A percentile compares a stretch with the other conserved stretches of the same genome.
Evolutionary conservation across 1,140 invertebrate species (phyloP).

Genomic region (Diorhabda carinulata): DNA sequence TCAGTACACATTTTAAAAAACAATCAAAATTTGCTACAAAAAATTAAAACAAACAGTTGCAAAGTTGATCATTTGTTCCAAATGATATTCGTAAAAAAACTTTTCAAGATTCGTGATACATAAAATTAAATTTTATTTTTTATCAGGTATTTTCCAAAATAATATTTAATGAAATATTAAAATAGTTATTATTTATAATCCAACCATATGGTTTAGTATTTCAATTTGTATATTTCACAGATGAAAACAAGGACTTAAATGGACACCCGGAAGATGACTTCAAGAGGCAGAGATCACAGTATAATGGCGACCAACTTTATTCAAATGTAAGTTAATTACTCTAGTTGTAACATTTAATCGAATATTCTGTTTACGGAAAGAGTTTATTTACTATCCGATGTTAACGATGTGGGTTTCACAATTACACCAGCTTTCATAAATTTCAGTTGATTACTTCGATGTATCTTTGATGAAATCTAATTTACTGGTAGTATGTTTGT

Average conservation of each 20-base stretch:
- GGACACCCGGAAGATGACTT: constrained; percentile 79
- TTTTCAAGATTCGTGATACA: no score
- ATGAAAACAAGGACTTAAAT: constrained; percentile 81
- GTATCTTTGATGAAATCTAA: constrained; percentile 2
- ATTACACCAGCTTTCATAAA: neutral
- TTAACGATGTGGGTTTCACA: constrained; percentile 2
- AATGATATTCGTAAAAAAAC: no score
- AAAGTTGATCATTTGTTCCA: no score
- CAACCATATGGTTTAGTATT: neutral
- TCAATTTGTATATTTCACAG: constrained; percentile 54
- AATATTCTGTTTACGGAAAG: constrained; percentile 9
- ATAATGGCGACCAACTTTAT: constrained; percentile 86
- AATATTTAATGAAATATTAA: no score
- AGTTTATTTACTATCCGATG: neutral
- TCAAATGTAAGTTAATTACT: constrained; percentile 68
- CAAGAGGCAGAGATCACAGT: constrained; percentile 79
- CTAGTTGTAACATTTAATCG: constrained; percentile 19
- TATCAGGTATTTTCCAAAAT: no score
- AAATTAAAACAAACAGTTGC: no score
- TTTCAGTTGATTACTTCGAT: neutral
- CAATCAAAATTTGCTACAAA: no score
- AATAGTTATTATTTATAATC: no score
- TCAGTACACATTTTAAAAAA: no score
- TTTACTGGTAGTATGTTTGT: neutral
- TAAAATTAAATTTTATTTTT: no score